Conservation (phyloP, 1,140 invertebrate genomes). For the Brachionus paranguensis region DNA sequence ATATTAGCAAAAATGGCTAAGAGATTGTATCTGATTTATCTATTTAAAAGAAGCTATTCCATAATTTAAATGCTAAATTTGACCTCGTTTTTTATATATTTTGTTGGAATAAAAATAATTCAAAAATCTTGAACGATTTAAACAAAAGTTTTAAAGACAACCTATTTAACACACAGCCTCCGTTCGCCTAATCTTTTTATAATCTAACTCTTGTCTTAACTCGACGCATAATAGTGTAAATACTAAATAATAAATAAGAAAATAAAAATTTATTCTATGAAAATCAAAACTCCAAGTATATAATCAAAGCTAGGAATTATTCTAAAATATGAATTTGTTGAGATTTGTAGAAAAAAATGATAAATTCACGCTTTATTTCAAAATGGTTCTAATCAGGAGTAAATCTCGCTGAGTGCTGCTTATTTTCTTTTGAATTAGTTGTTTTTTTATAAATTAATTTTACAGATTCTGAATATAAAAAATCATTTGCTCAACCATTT, state of each 20-base stretch:
- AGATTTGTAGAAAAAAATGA: neutral
- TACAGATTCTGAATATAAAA: neutral
- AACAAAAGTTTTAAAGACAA: neutral
- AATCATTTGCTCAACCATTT: neutral
- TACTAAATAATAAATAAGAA: neutral
- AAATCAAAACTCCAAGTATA: neutral
- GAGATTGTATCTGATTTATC: neutral
- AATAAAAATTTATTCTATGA: neutral
- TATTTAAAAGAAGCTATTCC: neutral
- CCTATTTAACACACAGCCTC: neutral
- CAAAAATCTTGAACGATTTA: neutral
- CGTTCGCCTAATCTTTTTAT: neutral
- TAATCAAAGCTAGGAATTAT: neutral
- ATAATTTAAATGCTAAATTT: neutral
- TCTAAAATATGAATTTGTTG: neutral
- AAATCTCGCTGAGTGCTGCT: neutral
- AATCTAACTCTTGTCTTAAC: neutral
- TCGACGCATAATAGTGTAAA: neutral
- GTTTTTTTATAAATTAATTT: neutral
- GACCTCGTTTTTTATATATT: neutral
- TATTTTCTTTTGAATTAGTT: neutral
- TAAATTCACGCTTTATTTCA: neutral
- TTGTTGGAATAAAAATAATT: neutral
- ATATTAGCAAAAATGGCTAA: neutral
- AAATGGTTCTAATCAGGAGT: neutral